Percentiles rank a stretch among this genome's conserved stretches.
Evolutionary conservation across 2,888 invertebrate genomes (phyloP).

Genomic region (Pandemis corylana): DNA sequence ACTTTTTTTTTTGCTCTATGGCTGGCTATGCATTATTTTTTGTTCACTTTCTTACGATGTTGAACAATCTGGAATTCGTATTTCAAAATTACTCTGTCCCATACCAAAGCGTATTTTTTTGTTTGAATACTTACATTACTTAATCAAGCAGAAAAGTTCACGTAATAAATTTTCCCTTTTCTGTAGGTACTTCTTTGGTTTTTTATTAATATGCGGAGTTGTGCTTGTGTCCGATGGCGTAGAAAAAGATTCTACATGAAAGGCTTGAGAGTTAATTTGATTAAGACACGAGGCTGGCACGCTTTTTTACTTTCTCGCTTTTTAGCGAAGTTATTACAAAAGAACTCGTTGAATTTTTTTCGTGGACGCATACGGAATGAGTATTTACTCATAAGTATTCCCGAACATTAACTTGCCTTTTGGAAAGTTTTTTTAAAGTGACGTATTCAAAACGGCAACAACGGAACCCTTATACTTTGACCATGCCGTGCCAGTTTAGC

Average conservation of each 20-base stretch:
- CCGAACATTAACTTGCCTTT: too few relatives aligned
- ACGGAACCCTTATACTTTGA: too few relatives aligned
- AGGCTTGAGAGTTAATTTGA: conserved; percentile 6
- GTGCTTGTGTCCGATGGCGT: conserved; percentile 20
- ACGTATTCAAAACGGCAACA: too few relatives aligned
- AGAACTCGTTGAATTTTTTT: not conserved
- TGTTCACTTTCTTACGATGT: too few relatives aligned
- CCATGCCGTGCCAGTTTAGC: too few relatives aligned
- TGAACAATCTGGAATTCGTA: not conserved
- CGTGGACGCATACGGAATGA: not conserved
- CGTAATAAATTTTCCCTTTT: conserved; percentile 7
- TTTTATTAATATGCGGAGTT: conserved; percentile 6
- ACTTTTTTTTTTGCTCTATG: too few relatives aligned
- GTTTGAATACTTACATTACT: not conserved
- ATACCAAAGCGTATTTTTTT: not conserved
- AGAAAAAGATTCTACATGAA: conserved; percentile 20
- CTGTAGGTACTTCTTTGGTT: conserved; percentile 1
- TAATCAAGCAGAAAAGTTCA: conserved; percentile 3
- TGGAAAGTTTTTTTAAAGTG: too few relatives aligned
- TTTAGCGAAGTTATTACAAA: not conserved
- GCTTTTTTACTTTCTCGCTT: not conserved
- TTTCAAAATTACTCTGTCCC: not conserved
- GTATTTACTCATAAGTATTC: too few relatives aligned
- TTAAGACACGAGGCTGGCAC: not conserved
- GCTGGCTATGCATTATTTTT: not conserved